Percentiles rank a stretch among this genome's conserved stretches.
phyloP scores from a whole-genome alignment of 23 tunicate species.

The Corella eumyota region DNA sequence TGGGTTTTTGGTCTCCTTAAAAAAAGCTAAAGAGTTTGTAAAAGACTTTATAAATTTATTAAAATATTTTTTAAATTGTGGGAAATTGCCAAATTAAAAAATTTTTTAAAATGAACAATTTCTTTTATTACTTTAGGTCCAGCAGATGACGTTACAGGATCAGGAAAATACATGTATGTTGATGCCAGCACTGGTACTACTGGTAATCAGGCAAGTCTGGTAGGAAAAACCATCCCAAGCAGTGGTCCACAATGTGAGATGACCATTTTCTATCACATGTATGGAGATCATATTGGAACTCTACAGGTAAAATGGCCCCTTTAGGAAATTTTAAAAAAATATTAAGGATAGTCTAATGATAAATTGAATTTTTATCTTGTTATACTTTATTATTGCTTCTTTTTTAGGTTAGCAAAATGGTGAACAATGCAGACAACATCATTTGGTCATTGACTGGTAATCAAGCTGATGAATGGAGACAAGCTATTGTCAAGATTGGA shows the following conservation, averaged over 20 bases:
- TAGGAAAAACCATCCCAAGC: conserved; percentile 44
- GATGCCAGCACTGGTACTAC: conserved; percentile 66
- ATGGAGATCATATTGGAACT: conserved; percentile 78
- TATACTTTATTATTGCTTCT: neutral
- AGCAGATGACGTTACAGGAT: conserved; percentile 61
- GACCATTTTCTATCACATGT: conserved; percentile 70
- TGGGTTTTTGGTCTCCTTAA: too few relatives aligned
- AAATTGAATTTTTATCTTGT: too few relatives aligned
- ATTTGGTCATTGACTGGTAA: conserved; percentile 48
- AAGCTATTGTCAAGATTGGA: conserved; percentile 44
- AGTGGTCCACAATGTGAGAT: conserved; percentile 82
- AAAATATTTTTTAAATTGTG: neutral
- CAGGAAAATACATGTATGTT: conserved; percentile 85
- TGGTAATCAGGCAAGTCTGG: conserved; percentile 58
- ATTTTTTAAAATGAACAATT: too few relatives aligned
- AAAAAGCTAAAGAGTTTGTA: too few relatives aligned
- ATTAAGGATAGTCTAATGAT: too few relatives aligned
- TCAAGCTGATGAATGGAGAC: conserved; percentile 65
- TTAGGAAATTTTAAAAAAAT: too few relatives aligned
- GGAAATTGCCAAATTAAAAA: neutral
- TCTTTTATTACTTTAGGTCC: conserved; percentile 83
- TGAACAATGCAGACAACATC: conserved; percentile 51
- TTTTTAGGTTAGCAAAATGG: conserved; percentile 54
- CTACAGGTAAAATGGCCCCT: conserved; percentile 32
- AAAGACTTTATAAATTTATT: too few relatives aligned